Evolutionary conservation across 2,113 vertebrate genomes (phyloP), one percentile per base, ranked within the genome.

Genomic region (Butorides virescens): DNA sequence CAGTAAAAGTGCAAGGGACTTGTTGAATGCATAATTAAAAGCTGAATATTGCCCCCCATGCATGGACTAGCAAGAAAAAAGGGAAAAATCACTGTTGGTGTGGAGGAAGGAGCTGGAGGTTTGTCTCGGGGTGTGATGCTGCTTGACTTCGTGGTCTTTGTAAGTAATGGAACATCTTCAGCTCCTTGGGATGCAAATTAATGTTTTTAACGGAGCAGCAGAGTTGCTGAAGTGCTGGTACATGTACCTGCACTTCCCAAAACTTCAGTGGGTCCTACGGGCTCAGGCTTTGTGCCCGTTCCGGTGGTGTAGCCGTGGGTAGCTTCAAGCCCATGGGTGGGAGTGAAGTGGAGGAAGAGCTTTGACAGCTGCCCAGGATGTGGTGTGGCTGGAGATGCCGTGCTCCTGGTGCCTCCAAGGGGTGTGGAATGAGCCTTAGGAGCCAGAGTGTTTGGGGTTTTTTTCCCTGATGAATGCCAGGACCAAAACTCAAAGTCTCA

Each of bases 351-450:
- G 12, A 63, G n/a, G 49, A 42, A 29, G 82, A 59, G 63, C 47
- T 75, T 19, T 16, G 15, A 2, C 9, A 70, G 42, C 62, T 55
- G 30, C 72, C 55, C 36, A 9, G 30, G n/a, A 11, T 14, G 2
- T 0, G 0, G 50, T 0, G 6, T 56, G 32, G 12, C 20, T 0
- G 0, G 83, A 70, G 81, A 68, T 85, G 81, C 59, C n/a, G 68
- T 56, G 63, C 14, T 77, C 34, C 59, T 2, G 8, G 4, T 42
- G 26, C 34, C 13, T 55, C 30, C 1, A 3, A 14, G 55, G 27
- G n/a, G 1, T 29, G 37, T 46, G 91, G 44, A 39, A 21, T 36
- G 49, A 58, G 42, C n/a, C 23, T 59, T 12, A 2, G 47, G 75
- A 84, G 34, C 47, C 10, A 11, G 13, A 30, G 29, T 3, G 36